Percentiles rank a stretch among this genome's conserved stretches.
phyloP scores from a whole-genome alignment of 2,113 vertebrate species.

The Eretmochelys imbricata region DNA sequence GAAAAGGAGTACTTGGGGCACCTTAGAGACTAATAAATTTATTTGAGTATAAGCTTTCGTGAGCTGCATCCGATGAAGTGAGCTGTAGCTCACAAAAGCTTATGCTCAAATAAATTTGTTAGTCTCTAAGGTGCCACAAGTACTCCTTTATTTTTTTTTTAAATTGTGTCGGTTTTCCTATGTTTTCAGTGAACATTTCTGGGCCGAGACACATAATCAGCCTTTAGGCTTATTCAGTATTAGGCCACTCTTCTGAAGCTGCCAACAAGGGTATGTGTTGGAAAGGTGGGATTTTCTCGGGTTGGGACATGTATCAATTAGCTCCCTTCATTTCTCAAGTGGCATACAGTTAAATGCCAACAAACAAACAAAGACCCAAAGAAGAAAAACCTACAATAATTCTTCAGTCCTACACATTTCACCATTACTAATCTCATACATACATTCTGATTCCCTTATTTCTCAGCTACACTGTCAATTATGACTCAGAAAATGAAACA shows the following conservation, averaged over 20 bases:
- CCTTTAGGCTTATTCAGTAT: fast-evolving
- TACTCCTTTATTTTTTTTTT: too few relatives aligned
- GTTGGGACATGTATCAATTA: neutral
- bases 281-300: neutral
- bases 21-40: too few relatives aligned
- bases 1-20: too few relatives aligned
- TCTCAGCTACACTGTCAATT: neutral
- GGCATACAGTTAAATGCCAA: neutral
- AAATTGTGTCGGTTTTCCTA: neutral
- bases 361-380: too few relatives aligned
- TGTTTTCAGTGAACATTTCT: neutral
- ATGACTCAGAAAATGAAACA: neutral
- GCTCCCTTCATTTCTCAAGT: neutral
- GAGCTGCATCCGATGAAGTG: too few relatives aligned
- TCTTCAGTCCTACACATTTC: neutral
- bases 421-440: neutral
- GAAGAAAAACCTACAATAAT: neutral
- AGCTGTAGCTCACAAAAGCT: too few relatives aligned
- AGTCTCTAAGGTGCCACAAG: too few relatives aligned
- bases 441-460: neutral
- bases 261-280: neutral
- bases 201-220: neutral
- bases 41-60: too few relatives aligned
- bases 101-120: too few relatives aligned
- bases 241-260: neutral